These are phyloP conservation scores for Diplolepis rosae DNA, from an alignment of 2,888 invertebrate genomes.

Conservation along the genomic window DNA sequence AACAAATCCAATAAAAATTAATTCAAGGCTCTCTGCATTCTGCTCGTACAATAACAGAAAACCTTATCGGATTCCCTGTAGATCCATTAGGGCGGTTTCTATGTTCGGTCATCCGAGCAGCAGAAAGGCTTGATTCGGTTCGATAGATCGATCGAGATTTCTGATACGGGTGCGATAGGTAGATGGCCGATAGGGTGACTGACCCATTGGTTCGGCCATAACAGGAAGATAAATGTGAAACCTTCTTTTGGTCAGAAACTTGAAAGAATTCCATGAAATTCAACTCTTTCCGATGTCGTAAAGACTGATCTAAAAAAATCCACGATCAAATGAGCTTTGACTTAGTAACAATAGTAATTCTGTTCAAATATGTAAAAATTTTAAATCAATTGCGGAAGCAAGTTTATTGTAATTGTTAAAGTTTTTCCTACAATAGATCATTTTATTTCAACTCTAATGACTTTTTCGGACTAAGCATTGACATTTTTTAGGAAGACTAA, in stretches of 20 bases:
- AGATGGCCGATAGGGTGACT: slow-evolving; percentile 25
- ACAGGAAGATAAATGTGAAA: slow-evolving; percentile 27
- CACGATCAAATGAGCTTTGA: no score
- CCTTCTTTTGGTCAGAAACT: slow-evolving; percentile 16
- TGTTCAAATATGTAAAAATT: no score
- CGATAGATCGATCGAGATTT: slow-evolving; percentile 30
- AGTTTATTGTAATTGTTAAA: not conserved
- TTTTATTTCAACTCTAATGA: not conserved
- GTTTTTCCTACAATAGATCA: not conserved
- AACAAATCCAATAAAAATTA: slow-evolving; percentile 25
- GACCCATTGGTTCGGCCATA: slow-evolving; percentile 24
- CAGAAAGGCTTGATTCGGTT: slow-evolving; percentile 29
- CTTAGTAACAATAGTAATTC: no score
- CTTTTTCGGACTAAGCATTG: not conserved
- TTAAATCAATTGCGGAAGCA: not conserved
- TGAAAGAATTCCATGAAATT: slow-evolving; percentile 8
- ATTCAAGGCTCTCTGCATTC: slow-evolving; percentile 15
- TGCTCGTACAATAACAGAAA: slow-evolving; percentile 19
- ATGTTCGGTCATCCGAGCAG: slow-evolving; percentile 28
- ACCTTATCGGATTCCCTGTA: slow-evolving; percentile 30
- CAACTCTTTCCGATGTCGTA: not conserved
- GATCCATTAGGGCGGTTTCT: slow-evolving; percentile 31
- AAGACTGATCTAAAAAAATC: no score
- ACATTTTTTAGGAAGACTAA: not conserved
- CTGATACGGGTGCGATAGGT: slow-evolving; percentile 31